Percentiles rank a stretch among this genome's conserved stretches.
Conservation (phyloP, 2,888 invertebrate species). For the Chironomus riparius region DNA sequence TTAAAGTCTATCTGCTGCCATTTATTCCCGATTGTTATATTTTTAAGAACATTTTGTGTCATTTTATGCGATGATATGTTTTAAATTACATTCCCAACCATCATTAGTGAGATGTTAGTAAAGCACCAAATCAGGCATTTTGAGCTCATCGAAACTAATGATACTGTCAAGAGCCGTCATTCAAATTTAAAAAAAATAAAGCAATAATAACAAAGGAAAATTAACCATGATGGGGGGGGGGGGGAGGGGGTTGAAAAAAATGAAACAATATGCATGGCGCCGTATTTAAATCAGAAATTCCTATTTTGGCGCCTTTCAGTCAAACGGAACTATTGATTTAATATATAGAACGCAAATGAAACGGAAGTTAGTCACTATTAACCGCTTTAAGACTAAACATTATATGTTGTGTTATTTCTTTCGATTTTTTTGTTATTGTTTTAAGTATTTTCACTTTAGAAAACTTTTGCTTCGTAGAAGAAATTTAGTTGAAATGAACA, state of each 20-base stretch:
- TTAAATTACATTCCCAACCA: too few relatives aligned
- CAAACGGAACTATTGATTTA: slow-evolving; percentile 23
- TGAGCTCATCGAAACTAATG: slow-evolving; percentile 18
- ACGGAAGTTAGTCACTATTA: slow-evolving; percentile 18
- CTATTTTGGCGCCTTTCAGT: slow-evolving; percentile 24
- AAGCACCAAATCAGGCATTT: not conserved
- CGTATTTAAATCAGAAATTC: slow-evolving; percentile 12
- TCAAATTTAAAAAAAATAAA: not conserved
- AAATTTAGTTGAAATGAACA: too few relatives aligned
- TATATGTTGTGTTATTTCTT: slow-evolving; percentile 24
- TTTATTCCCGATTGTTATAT: too few relatives aligned
- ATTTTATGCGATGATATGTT: too few relatives aligned
- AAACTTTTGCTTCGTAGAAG: too few relatives aligned
- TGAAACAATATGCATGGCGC: slow-evolving; percentile 18
- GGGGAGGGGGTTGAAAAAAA: slow-evolving; percentile 11
- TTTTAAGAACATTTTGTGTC: too few relatives aligned
- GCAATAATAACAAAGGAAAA: not conserved
- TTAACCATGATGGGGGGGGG: not conserved
- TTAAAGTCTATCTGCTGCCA: too few relatives aligned
- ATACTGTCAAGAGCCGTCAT: not conserved
- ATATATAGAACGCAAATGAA: slow-evolving; percentile 26
- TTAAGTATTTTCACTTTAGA: not conserved
- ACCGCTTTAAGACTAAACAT: slow-evolving; percentile 12
- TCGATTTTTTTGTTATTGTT: not conserved
- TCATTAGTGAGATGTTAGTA: too few relatives aligned